These are phyloP conservation scores for Thelaira solivaga DNA, from an alignment of 2,888 invertebrate genomes.

Conservation along the genomic window DNA sequence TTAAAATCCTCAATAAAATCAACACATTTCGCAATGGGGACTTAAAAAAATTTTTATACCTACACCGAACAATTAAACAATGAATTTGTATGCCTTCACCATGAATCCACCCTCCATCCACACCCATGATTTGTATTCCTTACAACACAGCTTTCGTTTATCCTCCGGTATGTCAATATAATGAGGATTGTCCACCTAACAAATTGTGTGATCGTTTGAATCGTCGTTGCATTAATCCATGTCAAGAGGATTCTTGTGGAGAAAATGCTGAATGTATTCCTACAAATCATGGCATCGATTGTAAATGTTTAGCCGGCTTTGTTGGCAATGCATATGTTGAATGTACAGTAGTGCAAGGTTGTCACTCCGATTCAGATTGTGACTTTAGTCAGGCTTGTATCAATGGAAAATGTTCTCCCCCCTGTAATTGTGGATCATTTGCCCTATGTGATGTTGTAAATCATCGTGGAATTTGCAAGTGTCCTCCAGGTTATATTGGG, in stretches of 20 bases:
- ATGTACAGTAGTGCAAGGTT: conserved; percentile 84
- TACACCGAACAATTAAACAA: conserved; percentile 27
- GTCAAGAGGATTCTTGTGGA: conserved; percentile 87
- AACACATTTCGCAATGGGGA: conserved; percentile 34
- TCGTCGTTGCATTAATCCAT: conserved; percentile 89
- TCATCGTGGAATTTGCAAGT: conserved; percentile 88
- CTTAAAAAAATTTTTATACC: not conserved
- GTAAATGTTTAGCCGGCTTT: conserved; percentile 85
- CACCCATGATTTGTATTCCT: conserved; percentile 12
- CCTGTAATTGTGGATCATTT: conserved; percentile 87
- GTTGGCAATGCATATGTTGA: conserved; percentile 87
- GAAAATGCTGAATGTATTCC: conserved; percentile 88
- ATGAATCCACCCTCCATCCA: conserved; percentile 24
- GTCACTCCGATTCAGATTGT: conserved; percentile 85
- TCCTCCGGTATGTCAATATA: conserved; percentile 88
- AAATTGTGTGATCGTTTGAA: conserved; percentile 90
- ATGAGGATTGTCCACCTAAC: conserved; percentile 93
- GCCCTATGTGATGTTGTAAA: conserved; percentile 89
- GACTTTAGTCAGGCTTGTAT: conserved; percentile 86
- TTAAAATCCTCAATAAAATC: conserved; percentile 1
- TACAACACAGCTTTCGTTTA: conserved; percentile 75
- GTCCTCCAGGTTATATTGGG: conserved; percentile 88
- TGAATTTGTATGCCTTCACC: conserved; percentile 9
- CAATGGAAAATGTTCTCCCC: conserved; percentile 86
- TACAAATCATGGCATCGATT: conserved; percentile 86